Conservation (phyloP, 2,113 vertebrate genomes). For the Sebastes schlegelii region DNA sequence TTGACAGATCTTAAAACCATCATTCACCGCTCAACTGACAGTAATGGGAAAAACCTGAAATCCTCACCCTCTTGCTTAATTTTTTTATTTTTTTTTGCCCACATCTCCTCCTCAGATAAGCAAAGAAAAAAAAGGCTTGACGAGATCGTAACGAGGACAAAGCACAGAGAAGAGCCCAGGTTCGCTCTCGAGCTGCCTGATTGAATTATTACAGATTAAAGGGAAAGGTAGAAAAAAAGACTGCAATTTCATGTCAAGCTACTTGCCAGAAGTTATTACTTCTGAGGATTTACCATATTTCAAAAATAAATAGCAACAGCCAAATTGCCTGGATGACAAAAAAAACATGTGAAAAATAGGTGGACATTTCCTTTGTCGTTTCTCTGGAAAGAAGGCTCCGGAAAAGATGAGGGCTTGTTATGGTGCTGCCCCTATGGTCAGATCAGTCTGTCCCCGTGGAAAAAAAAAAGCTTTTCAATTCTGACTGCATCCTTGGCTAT, state of each 20-base stretch:
- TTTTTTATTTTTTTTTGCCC: too few relatives aligned
- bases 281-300: constrained; percentile 19
- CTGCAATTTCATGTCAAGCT: constrained; percentile 34
- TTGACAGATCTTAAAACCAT: background rate
- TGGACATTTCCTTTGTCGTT: background rate
- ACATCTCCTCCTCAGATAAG: constrained; percentile 6
- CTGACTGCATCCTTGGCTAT: constrained; percentile 46
- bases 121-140: constrained; percentile 19
- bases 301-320: constrained; percentile 7
- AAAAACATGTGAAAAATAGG: background rate
- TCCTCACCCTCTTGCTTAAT: background rate
- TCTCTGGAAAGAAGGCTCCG: constrained; percentile 1
- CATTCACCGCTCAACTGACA: constrained; percentile 12
- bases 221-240: constrained; percentile 6
- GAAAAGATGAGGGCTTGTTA: constrained; percentile 13
- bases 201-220: constrained; percentile 56
- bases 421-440: constrained; percentile 34
- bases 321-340: background rate
- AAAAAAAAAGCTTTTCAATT: constrained; percentile 62
- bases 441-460: constrained; percentile 26
- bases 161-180: constrained; percentile 1
- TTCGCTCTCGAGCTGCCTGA: constrained; percentile 20
- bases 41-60: constrained; percentile 20
- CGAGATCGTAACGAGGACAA: constrained; percentile 39
- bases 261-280: constrained; percentile 36